A percentile compares a stretch with the other conserved stretches of the same genome.
Evolutionary conservation across 2,797 vertebrate species (phyloP).

Genomic region (Graptemys geographica): DNA sequence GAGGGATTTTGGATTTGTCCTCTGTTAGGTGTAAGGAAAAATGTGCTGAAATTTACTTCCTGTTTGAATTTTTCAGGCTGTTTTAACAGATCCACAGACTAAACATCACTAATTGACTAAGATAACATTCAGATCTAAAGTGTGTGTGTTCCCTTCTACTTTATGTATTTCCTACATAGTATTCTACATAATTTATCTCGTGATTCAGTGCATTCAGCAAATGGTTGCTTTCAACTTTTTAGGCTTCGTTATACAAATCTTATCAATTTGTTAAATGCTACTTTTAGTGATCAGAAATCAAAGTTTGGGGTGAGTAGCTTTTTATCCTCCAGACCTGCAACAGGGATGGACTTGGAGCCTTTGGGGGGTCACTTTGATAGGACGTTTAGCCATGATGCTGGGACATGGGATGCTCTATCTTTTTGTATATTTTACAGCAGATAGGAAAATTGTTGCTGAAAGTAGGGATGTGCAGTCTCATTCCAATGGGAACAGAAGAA

Average conservation of each 20-base stretch:
- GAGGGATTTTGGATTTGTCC: not conserved
- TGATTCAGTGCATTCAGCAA: not conserved
- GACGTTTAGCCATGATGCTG: not conserved
- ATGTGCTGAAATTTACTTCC: not conserved
- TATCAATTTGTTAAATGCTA: not conserved
- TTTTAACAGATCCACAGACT: not conserved
- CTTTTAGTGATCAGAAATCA: not conserved
- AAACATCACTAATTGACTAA: accelerated
- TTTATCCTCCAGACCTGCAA: not conserved
- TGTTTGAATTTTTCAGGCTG: not conserved
- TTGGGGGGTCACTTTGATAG: not conserved
- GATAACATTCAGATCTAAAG: not conserved
- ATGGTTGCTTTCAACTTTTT: not conserved
- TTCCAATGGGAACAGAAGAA: not conserved
- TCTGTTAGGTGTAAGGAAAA: accelerated
- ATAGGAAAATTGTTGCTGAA: not conserved
- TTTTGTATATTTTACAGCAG: not conserved
- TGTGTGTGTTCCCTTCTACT: not conserved
- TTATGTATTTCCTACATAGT: not conserved
- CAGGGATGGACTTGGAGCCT: not conserved
- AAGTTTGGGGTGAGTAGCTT: not conserved
- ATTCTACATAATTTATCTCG: not conserved
- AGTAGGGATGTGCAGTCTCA: not conserved
- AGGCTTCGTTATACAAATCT: not conserved
- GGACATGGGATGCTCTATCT: not conserved